Evolutionary conservation across 2,888 invertebrate genomes (phyloP).

Genomic region (Carcina quercana): DNA sequence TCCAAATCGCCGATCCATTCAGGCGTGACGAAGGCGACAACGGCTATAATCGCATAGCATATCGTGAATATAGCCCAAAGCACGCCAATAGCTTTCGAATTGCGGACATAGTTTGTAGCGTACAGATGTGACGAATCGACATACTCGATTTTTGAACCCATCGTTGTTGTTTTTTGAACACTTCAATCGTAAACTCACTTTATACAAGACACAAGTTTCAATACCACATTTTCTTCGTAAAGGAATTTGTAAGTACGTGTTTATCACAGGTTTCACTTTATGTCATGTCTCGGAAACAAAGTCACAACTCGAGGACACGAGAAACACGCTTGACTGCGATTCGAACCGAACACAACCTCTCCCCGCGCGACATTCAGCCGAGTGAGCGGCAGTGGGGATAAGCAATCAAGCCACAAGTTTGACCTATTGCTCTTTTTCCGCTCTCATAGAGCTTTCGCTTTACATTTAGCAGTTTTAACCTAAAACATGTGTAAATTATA

Average conservation of each 20-base stretch:
- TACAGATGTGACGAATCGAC: conserved; percentile 93
- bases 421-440: conserved; percentile 35
- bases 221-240: no score
- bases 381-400: conserved; percentile 54
- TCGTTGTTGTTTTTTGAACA: conserved; percentile 47
- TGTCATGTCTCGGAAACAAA: conserved; percentile 36
- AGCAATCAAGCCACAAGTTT: conserved; percentile 48
- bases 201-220: conserved; percentile 31
- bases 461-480: neutral
- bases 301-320: conserved; percentile 43
- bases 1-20: conserved; percentile 92
- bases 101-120: conserved; percentile 92
- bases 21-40: conserved; percentile 96
- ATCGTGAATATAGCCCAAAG: conserved; percentile 98
- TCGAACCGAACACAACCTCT: conserved; percentile 49
- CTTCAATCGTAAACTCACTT: conserved; percentile 11
- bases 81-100: conserved; percentile 96
- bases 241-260: no score
- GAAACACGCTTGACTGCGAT: conserved; percentile 49
- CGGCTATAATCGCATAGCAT: conserved; percentile 96
- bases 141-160: conserved; percentile 95
- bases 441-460: neutral
- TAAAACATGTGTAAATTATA: neutral
- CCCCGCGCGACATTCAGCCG: conserved; percentile 53
- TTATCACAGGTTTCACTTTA: conserved; percentile 31